Conservation (phyloP, 1,140 invertebrate genomes). For the Sinonovacula constricta region DNA sequence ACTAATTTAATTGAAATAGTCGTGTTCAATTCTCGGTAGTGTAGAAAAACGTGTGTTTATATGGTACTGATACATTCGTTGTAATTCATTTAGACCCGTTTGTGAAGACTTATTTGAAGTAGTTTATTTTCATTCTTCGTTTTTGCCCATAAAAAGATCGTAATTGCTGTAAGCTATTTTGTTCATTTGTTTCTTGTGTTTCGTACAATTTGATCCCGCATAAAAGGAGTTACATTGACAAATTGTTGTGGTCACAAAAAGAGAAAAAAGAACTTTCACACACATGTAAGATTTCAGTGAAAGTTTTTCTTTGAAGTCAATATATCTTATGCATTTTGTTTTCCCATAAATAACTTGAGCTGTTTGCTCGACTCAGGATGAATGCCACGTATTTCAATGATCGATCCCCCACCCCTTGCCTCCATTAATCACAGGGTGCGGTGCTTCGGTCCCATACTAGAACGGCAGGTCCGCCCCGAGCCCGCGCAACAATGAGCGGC, state of each 20-base stretch:
- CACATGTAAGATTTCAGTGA: slow-evolving; percentile 1
- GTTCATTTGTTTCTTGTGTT: neutral
- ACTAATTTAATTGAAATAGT: too few relatives aligned
- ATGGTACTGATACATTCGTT: too few relatives aligned
- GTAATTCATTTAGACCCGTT: too few relatives aligned
- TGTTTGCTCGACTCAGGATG: neutral
- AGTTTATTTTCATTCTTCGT: too few relatives aligned
- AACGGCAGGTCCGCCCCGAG: slow-evolving; percentile 6
- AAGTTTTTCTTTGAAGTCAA: neutral
- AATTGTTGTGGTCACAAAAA: neutral
- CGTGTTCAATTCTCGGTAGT: too few relatives aligned
- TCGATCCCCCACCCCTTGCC: slow-evolving; percentile 33
- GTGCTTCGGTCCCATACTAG: neutral
- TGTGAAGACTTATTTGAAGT: too few relatives aligned
- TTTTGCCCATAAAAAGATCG: too few relatives aligned
- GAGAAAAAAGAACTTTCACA: neutral
- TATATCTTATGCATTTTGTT: neutral
- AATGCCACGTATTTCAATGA: slow-evolving; percentile 35
- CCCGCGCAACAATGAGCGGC: slow-evolving; percentile 11
- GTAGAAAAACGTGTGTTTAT: too few relatives aligned
- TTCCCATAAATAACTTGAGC: neutral
- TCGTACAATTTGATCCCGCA: neutral
- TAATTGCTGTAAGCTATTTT: too few relatives aligned
- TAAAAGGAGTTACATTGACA: too few relatives aligned
- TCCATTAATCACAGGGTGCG: slow-evolving; percentile 36